phyloP scores from a whole-genome alignment of 2,797 vertebrate genomes.

The Enteromius viviparus region DNA sequence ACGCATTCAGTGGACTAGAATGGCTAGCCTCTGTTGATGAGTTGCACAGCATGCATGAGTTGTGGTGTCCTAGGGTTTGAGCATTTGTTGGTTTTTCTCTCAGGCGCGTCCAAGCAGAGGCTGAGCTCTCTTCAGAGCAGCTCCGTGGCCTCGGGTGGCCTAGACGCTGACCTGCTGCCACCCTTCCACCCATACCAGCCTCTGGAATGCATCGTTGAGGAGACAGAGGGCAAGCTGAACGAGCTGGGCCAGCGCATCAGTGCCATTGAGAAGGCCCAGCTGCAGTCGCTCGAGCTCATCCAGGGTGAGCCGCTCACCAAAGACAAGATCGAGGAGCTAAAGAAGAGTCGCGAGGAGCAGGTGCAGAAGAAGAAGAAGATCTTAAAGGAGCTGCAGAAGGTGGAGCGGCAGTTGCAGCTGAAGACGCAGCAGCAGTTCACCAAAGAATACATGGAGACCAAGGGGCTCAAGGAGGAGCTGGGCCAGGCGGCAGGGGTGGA shows the following conservation, averaged over 20 bases:
- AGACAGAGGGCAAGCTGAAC: conserved; percentile 99
- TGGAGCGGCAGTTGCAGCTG: conserved; percentile 98
- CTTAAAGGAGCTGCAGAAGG: conserved; percentile 98
- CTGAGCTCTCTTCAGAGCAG: conserved; percentile 91
- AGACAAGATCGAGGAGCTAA: conserved; percentile 91
- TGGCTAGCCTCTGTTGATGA: background rate
- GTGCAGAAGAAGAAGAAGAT: conserved; percentile 99
- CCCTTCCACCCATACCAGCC: conserved; percentile 98
- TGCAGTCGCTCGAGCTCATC: conserved; percentile 90
- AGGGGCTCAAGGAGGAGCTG: conserved; percentile 92
- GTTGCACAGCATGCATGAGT: background rate
- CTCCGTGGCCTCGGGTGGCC: conserved; percentile 71
- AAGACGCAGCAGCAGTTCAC: conserved; percentile 99
- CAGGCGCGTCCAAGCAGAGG: conserved; percentile 95
- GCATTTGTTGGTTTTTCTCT: conserved; percentile 63
- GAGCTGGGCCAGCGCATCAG: conserved; percentile 98
- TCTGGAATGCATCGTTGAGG: conserved; percentile 99
- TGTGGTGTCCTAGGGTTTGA: background rate
- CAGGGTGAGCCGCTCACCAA: conserved; percentile 92
- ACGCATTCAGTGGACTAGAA: background rate
- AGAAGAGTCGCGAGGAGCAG: conserved; percentile 94
- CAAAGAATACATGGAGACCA: conserved; percentile 99
- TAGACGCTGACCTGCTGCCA: conserved; percentile 91
- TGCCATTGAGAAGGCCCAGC: conserved; percentile 90
- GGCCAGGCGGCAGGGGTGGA: conserved; percentile 77